Evolutionary conservation across 2,113 vertebrate genomes (phyloP), one percentile per base, ranked within the genome.

Genomic region (Cinclus cinclus): DNA sequence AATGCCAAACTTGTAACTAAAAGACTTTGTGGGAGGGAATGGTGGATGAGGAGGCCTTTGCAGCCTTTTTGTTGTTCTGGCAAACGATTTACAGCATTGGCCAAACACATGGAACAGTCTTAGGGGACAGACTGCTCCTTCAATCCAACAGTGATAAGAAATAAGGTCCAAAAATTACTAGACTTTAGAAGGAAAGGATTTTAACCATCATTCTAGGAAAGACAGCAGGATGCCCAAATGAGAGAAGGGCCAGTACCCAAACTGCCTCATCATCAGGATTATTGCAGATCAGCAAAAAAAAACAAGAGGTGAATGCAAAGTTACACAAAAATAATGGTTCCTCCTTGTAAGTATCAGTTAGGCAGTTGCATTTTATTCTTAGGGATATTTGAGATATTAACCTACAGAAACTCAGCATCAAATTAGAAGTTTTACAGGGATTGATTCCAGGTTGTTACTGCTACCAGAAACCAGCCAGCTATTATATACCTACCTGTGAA

Each of bases 131-230:
- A 88, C 39, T 80, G 80, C 76, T 94, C 68, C 90, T 86, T 77
- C 79, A 33, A 12, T 80, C 79, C 89, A 83, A 74, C 37, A 80
- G 59, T 50, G 86, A 89, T 93, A 97, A 92, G 83, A 90, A 95
- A 46, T 52, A 69, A 94, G 70, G 69, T 85, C 85, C 63, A 85
- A 80, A 59, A 79, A 37, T 86, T 31, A 25, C 35, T 47, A 28
- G 46, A 50, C 23, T 70, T 63, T 25, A 90, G 83, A 91, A 73
- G 6, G 4, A 77, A 79, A 92, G 24, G 16, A 63, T 70, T 88
- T 80, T 33, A 58, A 59, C 30, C 25, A n/a, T 49, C 71, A 67
- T 69, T 80, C 59, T 63, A 52, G 50, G 80, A 70, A 59, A 65
- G 55, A 89, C 7, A 0, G 91, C 58, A 52, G 27, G 68, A 69